These are phyloP conservation scores for Corydoras maculifer DNA, from an alignment of 2,113 vertebrate species.

Conservation along the genomic window DNA sequence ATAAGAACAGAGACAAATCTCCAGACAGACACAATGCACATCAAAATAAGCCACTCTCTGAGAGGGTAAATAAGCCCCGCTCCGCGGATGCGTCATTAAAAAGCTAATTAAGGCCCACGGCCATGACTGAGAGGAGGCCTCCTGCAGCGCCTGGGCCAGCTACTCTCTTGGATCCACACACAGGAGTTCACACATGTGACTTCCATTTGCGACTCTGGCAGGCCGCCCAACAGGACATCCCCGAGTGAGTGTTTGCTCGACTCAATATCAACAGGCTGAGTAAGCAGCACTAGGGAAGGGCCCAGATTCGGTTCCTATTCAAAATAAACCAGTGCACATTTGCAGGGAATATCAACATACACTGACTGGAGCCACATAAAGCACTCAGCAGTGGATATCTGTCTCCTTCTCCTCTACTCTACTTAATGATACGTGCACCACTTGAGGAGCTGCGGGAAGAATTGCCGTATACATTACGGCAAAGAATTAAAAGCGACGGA, in stretches of 20 bases:
- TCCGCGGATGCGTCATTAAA: conserved; percentile 31
- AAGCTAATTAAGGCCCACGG: conserved; percentile 33
- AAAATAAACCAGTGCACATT: conserved; percentile 60
- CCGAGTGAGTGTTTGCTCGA: conserved; percentile 66
- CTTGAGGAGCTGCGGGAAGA: conserved; percentile 87
- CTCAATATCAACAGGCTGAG: conserved; percentile 63
- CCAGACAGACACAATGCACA: conserved; percentile 21
- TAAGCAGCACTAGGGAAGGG: conserved; percentile 47
- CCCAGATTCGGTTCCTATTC: conserved; percentile 53
- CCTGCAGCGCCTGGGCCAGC: conserved; percentile 19
- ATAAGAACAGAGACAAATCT: conserved; percentile 11
- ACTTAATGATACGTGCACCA: conserved; percentile 95
- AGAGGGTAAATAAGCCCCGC: conserved; percentile 25
- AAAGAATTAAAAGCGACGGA: conserved; percentile 83
- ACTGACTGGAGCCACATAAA: conserved; percentile 41
- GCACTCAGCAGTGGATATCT: not conserved
- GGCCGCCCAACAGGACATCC: conserved; percentile 68
- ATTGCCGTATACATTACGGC: conserved; percentile 96
- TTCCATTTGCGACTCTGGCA: conserved; percentile 64
- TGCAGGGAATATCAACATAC: not conserved
- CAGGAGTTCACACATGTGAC: conserved; percentile 62
- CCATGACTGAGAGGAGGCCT: conserved; percentile 16
- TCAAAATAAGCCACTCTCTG: conserved; percentile 32
- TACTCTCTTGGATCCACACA: conserved; percentile 25
- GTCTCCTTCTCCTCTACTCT: conserved; percentile 37